Base-by-base conservation (phyloP, 2,888 invertebrate genomes). In the Xestia rhomboidea region DNA sequence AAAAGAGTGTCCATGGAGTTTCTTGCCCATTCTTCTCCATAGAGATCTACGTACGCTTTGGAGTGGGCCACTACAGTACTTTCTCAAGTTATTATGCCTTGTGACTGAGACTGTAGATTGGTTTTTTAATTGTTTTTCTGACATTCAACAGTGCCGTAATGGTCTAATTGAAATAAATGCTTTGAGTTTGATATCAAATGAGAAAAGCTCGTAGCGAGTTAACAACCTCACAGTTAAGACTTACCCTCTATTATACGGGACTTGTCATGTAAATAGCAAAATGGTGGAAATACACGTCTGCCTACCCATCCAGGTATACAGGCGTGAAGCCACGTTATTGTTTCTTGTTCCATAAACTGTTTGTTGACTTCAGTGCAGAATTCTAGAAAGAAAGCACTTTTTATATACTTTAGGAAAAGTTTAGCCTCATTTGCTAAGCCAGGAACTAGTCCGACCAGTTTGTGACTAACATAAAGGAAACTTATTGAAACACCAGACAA, bases 361-460 rank as follows among this genome's bases (percentile, higher is more conserved):
- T 57, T 21, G 41, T 1, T 46, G 24, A 24, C 18, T 66, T 46
- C 49, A 13, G n/a, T 54, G 13, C 15, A 51, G 64, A 27, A 18
- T 73, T 76, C 76, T 70, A 70, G 80, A 82, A 82, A 46, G 82
- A 70, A 80, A 54, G 41, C 34, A 76, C 46, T 81, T 80, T 76
- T 80, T 81, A 51, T n/a, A 41, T n/a, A 24, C 24, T 5, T 64
- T 54, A 51, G 81, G 76, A 76, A 80, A 81, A 80, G 60, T 76
- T 70, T 54, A 15, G 38, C 34, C 8, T 70, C 24, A 41, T 69
- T 76, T 60, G 38, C 13, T 51, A 15, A 44, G 57, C 49, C 64
- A 81, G 80, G 82, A 82, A 81, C 77, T 34, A 8, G 5, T 6
- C 15, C 34, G n/a, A 68, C 41, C 70, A 60, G 72, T 49, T 38